Conservation (phyloP, 1,140 invertebrate species). For the Brachionus rotundiformis region DNA sequence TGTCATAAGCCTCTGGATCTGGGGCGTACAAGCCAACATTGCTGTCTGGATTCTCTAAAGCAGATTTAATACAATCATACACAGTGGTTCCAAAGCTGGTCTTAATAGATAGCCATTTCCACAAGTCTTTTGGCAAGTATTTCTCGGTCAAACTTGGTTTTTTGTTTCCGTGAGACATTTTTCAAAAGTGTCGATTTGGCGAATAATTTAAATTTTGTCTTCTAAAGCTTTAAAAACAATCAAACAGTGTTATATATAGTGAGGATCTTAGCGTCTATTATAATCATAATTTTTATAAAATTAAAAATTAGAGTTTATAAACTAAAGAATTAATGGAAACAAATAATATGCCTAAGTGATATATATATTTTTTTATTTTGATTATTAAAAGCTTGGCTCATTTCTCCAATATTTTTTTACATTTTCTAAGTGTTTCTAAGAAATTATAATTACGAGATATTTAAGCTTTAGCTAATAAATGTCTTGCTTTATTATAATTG, state of each 20-base stretch:
- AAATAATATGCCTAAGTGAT: conserved; percentile 1
- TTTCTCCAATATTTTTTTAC: not conserved
- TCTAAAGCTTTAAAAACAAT: conserved; percentile 7
- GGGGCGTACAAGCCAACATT: conserved; percentile 48
- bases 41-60: conserved; percentile 49
- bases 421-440: not conserved
- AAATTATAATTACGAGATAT: conserved; percentile 16
- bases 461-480: not conserved
- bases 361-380: conserved; percentile 8
- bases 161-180: conserved; percentile 50
- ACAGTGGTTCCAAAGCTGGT: conserved; percentile 44
- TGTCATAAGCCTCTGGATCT: conserved; percentile 56
- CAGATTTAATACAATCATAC: conserved; percentile 50
- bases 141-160: conserved; percentile 50
- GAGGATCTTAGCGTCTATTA: not conserved
- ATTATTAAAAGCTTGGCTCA: conserved; percentile 32
- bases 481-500: not conserved
- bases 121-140: conserved; percentile 51
- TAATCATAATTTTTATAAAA: conserved; percentile 8
- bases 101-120: conserved; percentile 24
- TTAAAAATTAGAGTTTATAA: conserved; percentile 5
- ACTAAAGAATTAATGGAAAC: not conserved
- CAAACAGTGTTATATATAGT: conserved; percentile 3
- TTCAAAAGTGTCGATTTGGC: conserved; percentile 9
- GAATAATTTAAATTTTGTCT: not conserved